Percentiles rank a stretch among this genome's conserved stretches.
Evolutionary conservation across 1,140 invertebrate genomes (phyloP).

Genomic region (Propsilocerus akamusi): DNA sequence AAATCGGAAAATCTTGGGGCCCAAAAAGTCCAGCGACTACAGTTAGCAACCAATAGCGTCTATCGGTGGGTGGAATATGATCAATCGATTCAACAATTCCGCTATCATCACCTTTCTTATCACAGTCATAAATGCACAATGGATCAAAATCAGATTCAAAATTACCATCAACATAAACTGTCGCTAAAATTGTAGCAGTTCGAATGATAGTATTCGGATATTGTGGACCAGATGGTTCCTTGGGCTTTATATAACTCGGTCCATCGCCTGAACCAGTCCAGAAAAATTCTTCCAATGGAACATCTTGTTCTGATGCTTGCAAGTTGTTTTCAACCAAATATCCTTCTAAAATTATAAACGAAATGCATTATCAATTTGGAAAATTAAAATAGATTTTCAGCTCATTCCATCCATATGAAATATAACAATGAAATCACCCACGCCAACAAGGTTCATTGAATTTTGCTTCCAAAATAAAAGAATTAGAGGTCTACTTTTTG

Average conservation of each 20-base stretch:
- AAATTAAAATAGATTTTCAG: too few species aligned
- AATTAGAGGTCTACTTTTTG: too few species aligned
- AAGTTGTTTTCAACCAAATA: conserved; percentile 9
- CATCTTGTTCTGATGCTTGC: conserved; percentile 33
- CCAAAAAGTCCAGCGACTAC: conserved; percentile 36
- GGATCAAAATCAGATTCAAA: conserved; percentile 16
- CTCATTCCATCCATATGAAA: too few species aligned
- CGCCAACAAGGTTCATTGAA: too few species aligned
- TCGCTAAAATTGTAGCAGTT: conserved; percentile 35
- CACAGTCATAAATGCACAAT: conserved; percentile 19
- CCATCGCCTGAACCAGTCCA: conserved; percentile 71
- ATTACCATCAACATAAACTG: conserved; percentile 32
- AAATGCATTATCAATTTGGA: too few species aligned
- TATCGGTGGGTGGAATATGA: conserved; percentile 22
- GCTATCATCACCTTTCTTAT: conserved; percentile 16
- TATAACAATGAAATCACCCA: too few species aligned
- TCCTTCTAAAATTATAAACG: background rate
- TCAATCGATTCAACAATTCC: conserved; percentile 17
- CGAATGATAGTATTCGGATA: conserved; percentile 18
- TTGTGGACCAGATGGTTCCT: conserved; percentile 7
- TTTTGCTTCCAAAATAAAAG: too few species aligned
- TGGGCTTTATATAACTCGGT: conserved; percentile 22
- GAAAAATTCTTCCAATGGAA: conserved; percentile 60
- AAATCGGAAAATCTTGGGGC: conserved; percentile 22
- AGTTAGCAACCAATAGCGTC: conserved; percentile 61